These are phyloP conservation scores for Agapornis canus DNA, from an alignment of 2,797 vertebrate genomes.

Conservation along the genomic window DNA sequence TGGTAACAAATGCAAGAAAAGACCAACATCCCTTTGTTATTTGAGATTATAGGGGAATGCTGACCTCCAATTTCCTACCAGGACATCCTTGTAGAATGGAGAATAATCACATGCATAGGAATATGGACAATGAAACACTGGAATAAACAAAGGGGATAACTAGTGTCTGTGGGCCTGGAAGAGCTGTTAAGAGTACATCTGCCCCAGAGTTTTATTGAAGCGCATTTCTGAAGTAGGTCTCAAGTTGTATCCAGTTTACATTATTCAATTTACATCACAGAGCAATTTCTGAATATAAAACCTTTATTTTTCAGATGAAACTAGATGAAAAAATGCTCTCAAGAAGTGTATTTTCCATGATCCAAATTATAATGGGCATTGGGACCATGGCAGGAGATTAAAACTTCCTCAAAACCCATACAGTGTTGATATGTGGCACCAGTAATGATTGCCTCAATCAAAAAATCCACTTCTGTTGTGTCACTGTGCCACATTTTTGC, in stretches of 20 bases:
- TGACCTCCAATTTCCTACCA: background rate
- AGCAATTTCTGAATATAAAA: background rate
- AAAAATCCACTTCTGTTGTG: background rate
- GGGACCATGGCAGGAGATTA: background rate
- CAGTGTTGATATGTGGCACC: background rate
- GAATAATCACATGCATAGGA: background rate
- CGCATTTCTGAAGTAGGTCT: background rate
- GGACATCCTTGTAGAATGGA: background rate
- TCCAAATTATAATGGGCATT: background rate
- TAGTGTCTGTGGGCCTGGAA: fast-evolving
- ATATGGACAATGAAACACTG: background rate
- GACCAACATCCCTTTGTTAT: background rate
- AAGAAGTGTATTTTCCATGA: background rate
- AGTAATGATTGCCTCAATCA: background rate
- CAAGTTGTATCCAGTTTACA: background rate
- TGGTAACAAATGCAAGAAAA: background rate
- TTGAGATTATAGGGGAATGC: background rate
- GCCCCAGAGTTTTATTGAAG: background rate
- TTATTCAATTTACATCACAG: background rate
- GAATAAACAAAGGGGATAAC: background rate
- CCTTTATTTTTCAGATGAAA: background rate
- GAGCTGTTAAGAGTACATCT: background rate
- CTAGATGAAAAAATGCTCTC: background rate
- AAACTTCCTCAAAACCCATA: background rate
- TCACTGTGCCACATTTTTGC: background rate